Percentiles rank a stretch among this genome's conserved stretches.
Evolutionary conservation across 2,888 invertebrate genomes (phyloP).

Genomic region (Chaetogeoica ovagalla): DNA sequence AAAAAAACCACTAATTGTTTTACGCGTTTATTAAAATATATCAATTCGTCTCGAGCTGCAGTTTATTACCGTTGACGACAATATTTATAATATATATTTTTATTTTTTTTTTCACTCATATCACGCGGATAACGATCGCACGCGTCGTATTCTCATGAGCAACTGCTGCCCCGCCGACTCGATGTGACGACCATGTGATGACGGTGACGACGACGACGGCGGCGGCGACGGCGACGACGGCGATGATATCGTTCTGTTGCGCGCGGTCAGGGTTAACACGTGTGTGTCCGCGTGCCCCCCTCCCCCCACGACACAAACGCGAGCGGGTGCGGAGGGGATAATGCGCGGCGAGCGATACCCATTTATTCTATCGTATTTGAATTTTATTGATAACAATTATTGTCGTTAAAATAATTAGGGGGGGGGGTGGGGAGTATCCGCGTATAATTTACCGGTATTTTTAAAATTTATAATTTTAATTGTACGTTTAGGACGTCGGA

Average conservation of each 20-base stretch:
- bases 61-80: background rate
- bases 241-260: constrained; percentile 19
- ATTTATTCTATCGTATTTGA: background rate
- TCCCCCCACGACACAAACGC: too few relatives aligned
- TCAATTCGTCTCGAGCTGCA: too few relatives aligned
- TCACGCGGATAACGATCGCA: constrained; percentile 28
- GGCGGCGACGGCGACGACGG: background rate
- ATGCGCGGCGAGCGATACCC: background rate
- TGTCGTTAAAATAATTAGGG: too few relatives aligned
- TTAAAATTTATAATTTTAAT: too few relatives aligned
- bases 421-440: too few relatives aligned
- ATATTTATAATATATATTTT: background rate
- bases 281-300: constrained; percentile 23
- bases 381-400: background rate
- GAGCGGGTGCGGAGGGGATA: background rate
- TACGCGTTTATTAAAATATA: too few relatives aligned
- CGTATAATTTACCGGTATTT: too few relatives aligned
- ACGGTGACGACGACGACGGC: too few relatives aligned
- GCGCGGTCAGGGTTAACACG: constrained; percentile 51
- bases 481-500: too few relatives aligned
- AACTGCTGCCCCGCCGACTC: constrained; percentile 1
- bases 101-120: background rate
- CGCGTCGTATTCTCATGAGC: background rate
- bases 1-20: background rate
- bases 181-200: background rate